These are phyloP conservation scores for Ophiodon elongatus DNA, from an alignment of 2,113 vertebrate species.

Conservation along the genomic window DNA sequence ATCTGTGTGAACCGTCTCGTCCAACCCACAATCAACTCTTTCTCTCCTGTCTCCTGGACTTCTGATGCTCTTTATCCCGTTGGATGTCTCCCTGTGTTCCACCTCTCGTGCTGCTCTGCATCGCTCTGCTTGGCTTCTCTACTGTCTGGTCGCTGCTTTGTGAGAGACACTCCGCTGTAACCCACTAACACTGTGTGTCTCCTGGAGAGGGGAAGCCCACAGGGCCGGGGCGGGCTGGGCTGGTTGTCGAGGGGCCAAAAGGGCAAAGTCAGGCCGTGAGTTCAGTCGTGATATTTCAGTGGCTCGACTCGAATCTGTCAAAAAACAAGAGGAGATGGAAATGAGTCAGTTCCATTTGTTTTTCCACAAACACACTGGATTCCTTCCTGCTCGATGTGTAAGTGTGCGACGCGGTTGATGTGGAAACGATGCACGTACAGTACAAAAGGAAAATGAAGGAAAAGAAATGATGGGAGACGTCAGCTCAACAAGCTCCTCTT, in stretches of 20 bases:
- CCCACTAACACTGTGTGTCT: constrained; percentile 75
- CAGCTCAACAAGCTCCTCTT: background rate
- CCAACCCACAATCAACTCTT: constrained; percentile 78
- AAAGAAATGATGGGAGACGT: too few relatives aligned
- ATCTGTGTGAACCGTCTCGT: constrained; percentile 84
- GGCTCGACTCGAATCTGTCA: background rate
- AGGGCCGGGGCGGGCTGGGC: constrained; percentile 13
- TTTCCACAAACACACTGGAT: too few relatives aligned
- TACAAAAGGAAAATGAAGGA: too few relatives aligned
- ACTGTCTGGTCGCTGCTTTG: constrained; percentile 74
- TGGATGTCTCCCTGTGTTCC: constrained; percentile 67
- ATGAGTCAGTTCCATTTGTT: background rate
- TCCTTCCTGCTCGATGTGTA: background rate
- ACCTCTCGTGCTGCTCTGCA: constrained; percentile 62
- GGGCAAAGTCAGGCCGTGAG: constrained; percentile 1
- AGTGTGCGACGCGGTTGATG: too few relatives aligned
- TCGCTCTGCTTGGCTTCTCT: constrained; percentile 85
- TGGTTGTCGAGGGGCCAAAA: background rate
- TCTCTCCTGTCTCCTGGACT: constrained; percentile 51
- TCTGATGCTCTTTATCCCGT: constrained; percentile 47
- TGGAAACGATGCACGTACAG: background rate
- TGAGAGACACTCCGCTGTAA: constrained; percentile 55
- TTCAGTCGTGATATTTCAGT: background rate
- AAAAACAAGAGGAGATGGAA: background rate
- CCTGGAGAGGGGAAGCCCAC: constrained; percentile 38